phyloP scores from a whole-genome alignment of 2,113 vertebrate species.

The Prinia subflava region DNA sequence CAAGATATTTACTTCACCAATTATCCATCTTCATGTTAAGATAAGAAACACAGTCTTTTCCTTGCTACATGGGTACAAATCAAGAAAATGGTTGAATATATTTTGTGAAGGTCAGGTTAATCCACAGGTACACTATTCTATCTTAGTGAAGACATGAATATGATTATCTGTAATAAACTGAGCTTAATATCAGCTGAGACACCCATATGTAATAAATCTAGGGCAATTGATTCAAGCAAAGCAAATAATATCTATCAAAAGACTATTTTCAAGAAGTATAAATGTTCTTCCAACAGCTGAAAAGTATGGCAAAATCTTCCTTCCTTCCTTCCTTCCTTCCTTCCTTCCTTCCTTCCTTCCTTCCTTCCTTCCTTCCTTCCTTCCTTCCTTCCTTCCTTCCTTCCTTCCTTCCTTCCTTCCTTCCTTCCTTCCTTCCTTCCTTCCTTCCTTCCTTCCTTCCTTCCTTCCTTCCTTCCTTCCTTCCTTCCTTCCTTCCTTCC shows the following conservation, averaged over 20 bases:
- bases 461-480: not conserved
- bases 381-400: not conserved
- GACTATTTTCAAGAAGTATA: not conserved
- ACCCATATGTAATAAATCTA: not conserved
- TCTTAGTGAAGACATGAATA: not conserved
- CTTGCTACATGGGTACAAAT: not conserved
- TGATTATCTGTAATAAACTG: not conserved
- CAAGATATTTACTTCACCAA: not conserved
- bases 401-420: not conserved
- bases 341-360: not conserved
- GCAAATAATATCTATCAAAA: not conserved
- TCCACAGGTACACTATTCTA: not conserved
- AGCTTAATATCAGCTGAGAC: not conserved
- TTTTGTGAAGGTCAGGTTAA: slow-evolving; percentile 2
- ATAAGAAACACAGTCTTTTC: not conserved
- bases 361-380: not conserved
- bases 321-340: not conserved
- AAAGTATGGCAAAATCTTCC: not conserved
- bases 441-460: not conserved
- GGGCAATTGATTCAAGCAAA: not conserved
- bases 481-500: not conserved
- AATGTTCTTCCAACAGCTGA: not conserved
- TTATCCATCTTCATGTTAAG: not conserved
- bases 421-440: not conserved
- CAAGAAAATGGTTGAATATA: not conserved